These are phyloP conservation scores for Geococcyx californianus DNA, from an alignment of 2,113 vertebrate genomes.

Conservation along the genomic window DNA sequence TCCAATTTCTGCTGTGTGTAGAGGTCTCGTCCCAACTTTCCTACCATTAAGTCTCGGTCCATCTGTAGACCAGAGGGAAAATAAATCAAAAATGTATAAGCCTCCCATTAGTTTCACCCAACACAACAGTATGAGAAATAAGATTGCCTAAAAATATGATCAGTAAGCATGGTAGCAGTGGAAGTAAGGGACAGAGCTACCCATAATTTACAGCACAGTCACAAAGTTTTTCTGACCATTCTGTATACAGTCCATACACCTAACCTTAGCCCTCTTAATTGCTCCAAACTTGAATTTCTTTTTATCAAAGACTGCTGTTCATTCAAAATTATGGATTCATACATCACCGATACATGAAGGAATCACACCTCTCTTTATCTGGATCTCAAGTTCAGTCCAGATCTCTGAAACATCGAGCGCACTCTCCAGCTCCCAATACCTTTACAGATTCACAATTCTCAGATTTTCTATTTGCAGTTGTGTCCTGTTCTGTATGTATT, in stretches of 20 bases:
- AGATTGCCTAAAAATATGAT: neutral
- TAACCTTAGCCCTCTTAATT: neutral
- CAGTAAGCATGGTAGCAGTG: neutral
- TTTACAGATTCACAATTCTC: neutral
- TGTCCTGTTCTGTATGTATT: neutral
- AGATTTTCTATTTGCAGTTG: neutral
- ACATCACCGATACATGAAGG: neutral
- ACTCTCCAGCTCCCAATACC: neutral
- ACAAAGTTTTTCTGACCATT: neutral
- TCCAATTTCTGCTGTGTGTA: constrained; percentile 95
- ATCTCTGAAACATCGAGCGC: neutral
- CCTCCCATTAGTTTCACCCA: neutral
- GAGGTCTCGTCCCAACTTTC: constrained; percentile 84
- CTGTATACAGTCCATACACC: neutral
- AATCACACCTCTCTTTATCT: neutral
- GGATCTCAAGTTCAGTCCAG: neutral
- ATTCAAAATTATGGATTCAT: neutral
- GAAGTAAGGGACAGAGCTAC: neutral
- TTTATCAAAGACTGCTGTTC: neutral
- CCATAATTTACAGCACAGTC: neutral
- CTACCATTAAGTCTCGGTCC: constrained; percentile 96
- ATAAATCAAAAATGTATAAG: neutral
- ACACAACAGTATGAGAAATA: neutral
- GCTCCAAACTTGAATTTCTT: neutral
- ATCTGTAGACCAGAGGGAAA: constrained; percentile 75